Evolutionary conservation across 2,113 vertebrate genomes (phyloP).

Genomic region (Pteronura brasiliensis): DNA sequence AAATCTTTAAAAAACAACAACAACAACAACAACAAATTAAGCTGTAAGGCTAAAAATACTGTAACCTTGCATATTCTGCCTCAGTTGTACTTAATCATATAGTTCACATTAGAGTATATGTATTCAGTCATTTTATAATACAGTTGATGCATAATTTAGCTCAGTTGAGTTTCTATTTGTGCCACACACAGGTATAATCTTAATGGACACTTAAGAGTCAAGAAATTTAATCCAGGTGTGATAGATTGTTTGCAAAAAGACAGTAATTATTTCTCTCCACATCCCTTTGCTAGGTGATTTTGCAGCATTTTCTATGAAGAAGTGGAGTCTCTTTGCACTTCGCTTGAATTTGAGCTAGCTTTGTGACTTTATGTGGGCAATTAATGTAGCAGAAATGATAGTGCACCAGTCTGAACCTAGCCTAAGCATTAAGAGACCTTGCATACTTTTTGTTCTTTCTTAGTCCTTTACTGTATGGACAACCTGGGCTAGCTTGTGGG

Average conservation of each 20-base stretch:
- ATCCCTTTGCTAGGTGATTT: background rate
- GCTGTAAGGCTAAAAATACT: background rate
- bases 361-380: background rate
- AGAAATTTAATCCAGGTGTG: slow-evolving; percentile 4
- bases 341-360: background rate
- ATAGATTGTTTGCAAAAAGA: background rate
- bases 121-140: background rate
- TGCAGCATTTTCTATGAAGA: background rate
- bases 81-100: background rate
- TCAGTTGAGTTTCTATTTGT: background rate
- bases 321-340: background rate
- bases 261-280: background rate
- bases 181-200: background rate
- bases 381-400: background rate
- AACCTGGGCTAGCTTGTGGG: background rate
- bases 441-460: background rate
- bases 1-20: no score
- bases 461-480: background rate
- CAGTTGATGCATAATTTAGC: background rate
- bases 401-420: background rate
- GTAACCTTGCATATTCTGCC: background rate
- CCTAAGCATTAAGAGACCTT: background rate
- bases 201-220: background rate
- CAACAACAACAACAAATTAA: background rate
- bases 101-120: background rate